Base-by-base conservation (phyloP, 2,797 vertebrate species). In the Danio tinwini region DNA sequence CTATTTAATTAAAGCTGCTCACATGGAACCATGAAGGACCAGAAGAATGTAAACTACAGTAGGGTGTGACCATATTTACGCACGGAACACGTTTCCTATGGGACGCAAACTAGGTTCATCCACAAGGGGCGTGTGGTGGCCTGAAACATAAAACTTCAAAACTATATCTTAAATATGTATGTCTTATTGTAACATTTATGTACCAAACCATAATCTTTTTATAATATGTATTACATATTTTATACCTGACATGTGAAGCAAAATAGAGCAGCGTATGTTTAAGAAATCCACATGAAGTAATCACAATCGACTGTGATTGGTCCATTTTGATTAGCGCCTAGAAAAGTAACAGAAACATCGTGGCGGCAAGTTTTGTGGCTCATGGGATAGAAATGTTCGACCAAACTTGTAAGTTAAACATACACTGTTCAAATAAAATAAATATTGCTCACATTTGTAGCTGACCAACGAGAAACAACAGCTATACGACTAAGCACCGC, bases 51-150 rank as follows among this genome's bases (percentile, higher is more conserved):
- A 19, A 70, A 40, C 19, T 56, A 6, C 21, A 10, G 2, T 16
- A 56, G 78, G 69, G 78, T 56, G 78, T 80, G 78, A 47, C 67
- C 58, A 72, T 4, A 49, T 13, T 11, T 8, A 14, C 29, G 0
- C 42, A 65, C 29, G 29, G 29, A 29, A 29, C 29, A 29, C 37
- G 61, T 40, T 44, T 44, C 14, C 29, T 10, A 7, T 5, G 65
- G 47, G 8, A 21, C 1, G 13, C 7, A 37, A 19, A 21, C n/a
- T 1, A 40, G 16, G 0, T 5, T 40, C 8, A 14, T 9, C 45
- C 67, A 62, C n/a, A 8, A 42, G 67, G 10, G 47, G 67, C 76
- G 37, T 11, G 10, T 16, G 12, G 45, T 17, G 42, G 53, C 76
- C 49, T 14, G 7, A 21, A 29, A 8, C 64, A 14, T 49, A 17